These are phyloP conservation scores for Lerista edwardsae DNA, from an alignment of 2,797 vertebrate genomes.

Conservation along the genomic window DNA sequence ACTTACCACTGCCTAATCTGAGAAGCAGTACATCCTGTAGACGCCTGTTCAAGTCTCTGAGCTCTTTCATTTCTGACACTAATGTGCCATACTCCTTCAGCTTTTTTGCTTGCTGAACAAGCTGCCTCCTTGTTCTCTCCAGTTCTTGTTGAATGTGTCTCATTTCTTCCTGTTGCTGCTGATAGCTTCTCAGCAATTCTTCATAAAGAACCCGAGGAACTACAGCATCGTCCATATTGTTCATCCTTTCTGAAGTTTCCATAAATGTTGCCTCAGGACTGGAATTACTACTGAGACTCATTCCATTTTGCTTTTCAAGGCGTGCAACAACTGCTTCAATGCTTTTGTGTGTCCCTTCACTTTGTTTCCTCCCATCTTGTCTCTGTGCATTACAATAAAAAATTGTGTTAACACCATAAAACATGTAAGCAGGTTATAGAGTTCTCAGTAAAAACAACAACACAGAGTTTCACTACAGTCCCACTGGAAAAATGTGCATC, in stretches of 20 bases:
- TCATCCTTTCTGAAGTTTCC: constrained; percentile 86
- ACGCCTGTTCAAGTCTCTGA: constrained; percentile 97
- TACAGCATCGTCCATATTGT: constrained; percentile 81
- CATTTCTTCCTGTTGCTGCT: constrained; percentile 98
- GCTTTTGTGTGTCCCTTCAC: constrained; percentile 88
- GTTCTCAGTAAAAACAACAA: constrained; percentile 16
- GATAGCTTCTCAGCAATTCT: constrained; percentile 95
- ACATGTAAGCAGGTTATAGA: constrained; percentile 18
- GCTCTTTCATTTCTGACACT: constrained; percentile 97
- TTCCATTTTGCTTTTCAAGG: constrained; percentile 88
- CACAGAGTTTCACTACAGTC: background rate
- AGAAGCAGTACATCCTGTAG: constrained; percentile 97
- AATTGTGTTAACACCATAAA: constrained; percentile 39
- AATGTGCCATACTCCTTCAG: constrained; percentile 96
- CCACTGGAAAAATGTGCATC: background rate
- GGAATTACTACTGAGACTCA: constrained; percentile 86
- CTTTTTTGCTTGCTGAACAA: constrained; percentile 99
- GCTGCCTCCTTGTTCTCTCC: constrained; percentile 94
- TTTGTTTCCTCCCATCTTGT: constrained; percentile 81
- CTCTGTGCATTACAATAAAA: constrained; percentile 72
- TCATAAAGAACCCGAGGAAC: constrained; percentile 95
- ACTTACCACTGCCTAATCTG: constrained; percentile 96
- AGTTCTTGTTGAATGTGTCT: constrained; percentile 96
- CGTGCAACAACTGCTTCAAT: constrained; percentile 97
- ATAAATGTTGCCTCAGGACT: constrained; percentile 85